Percentiles rank a stretch among this genome's conserved stretches.
Conservation (phyloP, 2,888 invertebrate genomes). For the Taphrorychus bicolor region DNA sequence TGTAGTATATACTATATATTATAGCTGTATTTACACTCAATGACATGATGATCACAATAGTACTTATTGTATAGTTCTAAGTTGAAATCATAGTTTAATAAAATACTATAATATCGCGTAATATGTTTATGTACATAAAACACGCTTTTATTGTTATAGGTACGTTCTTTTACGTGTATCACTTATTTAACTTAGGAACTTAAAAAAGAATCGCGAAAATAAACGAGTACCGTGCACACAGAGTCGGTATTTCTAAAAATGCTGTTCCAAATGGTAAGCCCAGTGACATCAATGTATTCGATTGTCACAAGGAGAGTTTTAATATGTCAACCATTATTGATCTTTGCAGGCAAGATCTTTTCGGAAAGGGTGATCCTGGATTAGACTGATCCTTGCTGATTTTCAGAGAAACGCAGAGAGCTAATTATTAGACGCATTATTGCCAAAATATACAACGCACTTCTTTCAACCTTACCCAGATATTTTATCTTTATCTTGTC, state of each 20-base stretch:
- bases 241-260: conserved; percentile 55
- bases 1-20: too few relatives aligned
- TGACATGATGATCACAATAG: conserved; percentile 50
- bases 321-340: background rate
- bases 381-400: too few relatives aligned
- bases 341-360: too few relatives aligned
- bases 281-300: conserved; percentile 32
- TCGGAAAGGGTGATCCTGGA: too few relatives aligned
- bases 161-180: conserved; percentile 24
- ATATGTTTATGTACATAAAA: conserved; percentile 6
- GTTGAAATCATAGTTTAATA: conserved; percentile 1
- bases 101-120: conserved; percentile 9
- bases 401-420: too few relatives aligned
- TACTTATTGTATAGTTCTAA: conserved; percentile 41
- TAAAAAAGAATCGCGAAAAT: conserved; percentile 27
- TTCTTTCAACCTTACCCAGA: too few relatives aligned
- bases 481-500: too few relatives aligned
- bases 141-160: conserved; percentile 4
- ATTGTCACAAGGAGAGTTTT: too few relatives aligned
- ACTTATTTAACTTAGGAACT: conserved; percentile 33
- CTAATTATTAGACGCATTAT: too few relatives aligned
- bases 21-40: conserved; percentile 49
- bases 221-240: conserved; percentile 19
- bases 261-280: conserved; percentile 53
- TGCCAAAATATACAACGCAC: too few relatives aligned